phyloP scores from a whole-genome alignment of 2,113 vertebrate species.

The Himantopus leucocephalus region DNA sequence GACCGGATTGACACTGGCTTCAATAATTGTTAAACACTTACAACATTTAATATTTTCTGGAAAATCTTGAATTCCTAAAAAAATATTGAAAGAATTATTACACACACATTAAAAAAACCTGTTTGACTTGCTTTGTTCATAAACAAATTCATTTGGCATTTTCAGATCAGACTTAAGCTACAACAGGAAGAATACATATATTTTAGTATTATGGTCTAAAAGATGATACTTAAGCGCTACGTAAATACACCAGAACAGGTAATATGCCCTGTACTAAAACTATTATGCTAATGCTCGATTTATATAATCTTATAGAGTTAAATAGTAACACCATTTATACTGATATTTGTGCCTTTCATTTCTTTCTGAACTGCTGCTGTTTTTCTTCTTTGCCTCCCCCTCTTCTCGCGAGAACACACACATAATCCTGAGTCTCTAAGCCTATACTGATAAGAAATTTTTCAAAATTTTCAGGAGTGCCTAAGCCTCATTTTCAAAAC shows the following conservation, averaged over 20 bases:
- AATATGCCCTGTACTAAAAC: neutral
- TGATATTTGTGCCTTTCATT: neutral
- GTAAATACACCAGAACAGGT: neutral
- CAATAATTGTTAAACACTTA: conserved; percentile 97
- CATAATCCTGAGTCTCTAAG: neutral
- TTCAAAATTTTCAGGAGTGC: neutral
- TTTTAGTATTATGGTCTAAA: neutral
- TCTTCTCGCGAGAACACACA: neutral
- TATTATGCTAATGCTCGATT: neutral
- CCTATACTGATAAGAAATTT: too few relatives aligned
- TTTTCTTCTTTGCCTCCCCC: neutral
- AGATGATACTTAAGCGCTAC: neutral
- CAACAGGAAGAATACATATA: neutral
- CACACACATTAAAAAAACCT: neutral
- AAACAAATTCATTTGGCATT: neutral
- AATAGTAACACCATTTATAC: neutral
- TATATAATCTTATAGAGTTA: neutral
- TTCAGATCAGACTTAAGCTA: neutral
- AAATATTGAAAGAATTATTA: neutral
- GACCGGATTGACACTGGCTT: conserved; percentile 99
- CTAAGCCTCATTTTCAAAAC: neutral
- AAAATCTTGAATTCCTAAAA: conserved; percentile 97
- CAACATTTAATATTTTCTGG: conserved; percentile 99
- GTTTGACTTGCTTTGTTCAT: neutral
- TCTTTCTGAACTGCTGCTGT: neutral